A percentile compares a stretch with the other conserved stretches of the same genome.
These are phyloP conservation scores for Planococcus citri DNA, from an alignment of 1,140 invertebrate genomes.

Conservation along the genomic window DNA sequence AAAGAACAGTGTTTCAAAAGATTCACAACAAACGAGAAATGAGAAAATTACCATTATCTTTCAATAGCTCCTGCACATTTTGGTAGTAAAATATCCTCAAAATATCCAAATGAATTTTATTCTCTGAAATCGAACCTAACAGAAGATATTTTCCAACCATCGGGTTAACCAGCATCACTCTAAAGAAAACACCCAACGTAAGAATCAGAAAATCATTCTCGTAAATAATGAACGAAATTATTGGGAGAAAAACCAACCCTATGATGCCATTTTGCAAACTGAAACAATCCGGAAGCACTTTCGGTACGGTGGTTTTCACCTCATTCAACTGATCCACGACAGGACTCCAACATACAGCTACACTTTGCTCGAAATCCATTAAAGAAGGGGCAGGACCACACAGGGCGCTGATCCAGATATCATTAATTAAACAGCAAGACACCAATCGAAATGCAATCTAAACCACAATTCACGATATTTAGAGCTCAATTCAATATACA, in stretches of 20 bases:
- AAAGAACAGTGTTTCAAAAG: too few species aligned
- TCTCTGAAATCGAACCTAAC: background rate
- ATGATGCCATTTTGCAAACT: conserved; percentile 49
- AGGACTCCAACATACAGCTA: conserved; percentile 57
- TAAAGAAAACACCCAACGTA: background rate
- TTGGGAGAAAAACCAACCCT: conserved; percentile 34
- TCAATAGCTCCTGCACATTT: background rate
- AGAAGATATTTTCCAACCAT: background rate
- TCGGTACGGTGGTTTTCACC: conserved; percentile 45
- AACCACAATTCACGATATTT: conserved; percentile 23
- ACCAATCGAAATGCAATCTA: conserved; percentile 70
- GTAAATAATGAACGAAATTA: background rate
- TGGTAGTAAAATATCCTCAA: conserved; percentile 8
- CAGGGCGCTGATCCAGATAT: conserved; percentile 59
- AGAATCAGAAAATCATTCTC: background rate
- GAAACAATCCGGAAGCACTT: conserved; percentile 47
- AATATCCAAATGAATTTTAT: background rate
- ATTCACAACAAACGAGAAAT: background rate
- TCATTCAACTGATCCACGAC: conserved; percentile 50
- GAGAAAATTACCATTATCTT: background rate
- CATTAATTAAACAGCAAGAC: conserved; percentile 54
- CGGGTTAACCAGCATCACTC: background rate
- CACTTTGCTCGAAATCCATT: conserved; percentile 54
- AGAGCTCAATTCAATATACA: background rate
- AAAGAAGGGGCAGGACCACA: conserved; percentile 64